Base-by-base conservation (phyloP, 30 jellyfish, hydroid and myxozoan species). In the Nemopilema nomurai region DNA sequence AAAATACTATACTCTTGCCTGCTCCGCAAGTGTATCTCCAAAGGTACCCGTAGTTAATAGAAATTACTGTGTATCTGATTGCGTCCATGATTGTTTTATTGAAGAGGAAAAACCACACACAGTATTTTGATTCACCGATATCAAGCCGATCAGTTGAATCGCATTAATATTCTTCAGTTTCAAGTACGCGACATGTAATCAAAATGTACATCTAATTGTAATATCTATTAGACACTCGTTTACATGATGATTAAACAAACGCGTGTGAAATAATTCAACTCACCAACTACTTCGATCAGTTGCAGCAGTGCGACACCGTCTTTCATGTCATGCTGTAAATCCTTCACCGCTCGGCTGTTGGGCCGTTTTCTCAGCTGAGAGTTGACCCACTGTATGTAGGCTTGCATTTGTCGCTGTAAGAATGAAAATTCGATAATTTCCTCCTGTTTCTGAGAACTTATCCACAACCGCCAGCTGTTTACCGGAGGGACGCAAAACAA, bases 301-400 rank as follows among this genome's bases (percentile, higher is more conserved):
- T 93, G 98, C 51, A 93, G 76, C 30, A 93, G 78, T 16, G 93
- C 97, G 31, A 93, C 97, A 6, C 98, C 98, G 88, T 93, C 98
- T 50, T 74, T 82, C 97, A 93, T 82, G 84, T 92, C 98, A 26
- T 74, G 68, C 28, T 86, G 78, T 16, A 93, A 63, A 57, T 87
- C 90, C 41, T 71, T 73, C 24, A 93, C 89, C 28, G 65, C 73
- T 62, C 96, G 88, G 27, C 97, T 93, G 85, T 87, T 84, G 25
- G 93, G 90, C 62, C 96, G 76, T 79, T 93, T 93, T 29, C 83
- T 49, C 78, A 93, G 90, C 89, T 93, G 98, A 21, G 87, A 63
- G 82, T 93, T 93, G 49, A 93, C 84, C 98, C 98, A 93, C 68
- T 71, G 87, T 52, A 93, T 82, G 86, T 93, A 93, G 16, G 87